Evolutionary conservation across 2,113 vertebrate species (phyloP), one percentile per base, ranked within the genome.

Genomic region (Pimephales promelas): DNA sequence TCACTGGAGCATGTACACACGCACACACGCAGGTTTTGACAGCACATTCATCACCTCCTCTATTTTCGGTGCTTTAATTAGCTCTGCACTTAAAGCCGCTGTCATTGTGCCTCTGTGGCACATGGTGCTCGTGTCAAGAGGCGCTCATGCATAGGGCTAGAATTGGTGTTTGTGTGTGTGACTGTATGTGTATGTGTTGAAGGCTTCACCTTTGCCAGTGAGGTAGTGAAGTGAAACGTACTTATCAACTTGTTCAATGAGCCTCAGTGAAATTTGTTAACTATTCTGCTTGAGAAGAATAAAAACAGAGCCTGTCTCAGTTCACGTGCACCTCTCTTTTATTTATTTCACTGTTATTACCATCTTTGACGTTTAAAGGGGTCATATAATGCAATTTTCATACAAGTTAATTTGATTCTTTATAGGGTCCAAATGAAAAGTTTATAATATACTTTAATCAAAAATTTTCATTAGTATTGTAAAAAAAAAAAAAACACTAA

Each of bases 1-100:
- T 66, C 59, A 34, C 10, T 47, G 10, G 45, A 24, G 43, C 62
- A 62, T 54, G 36, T 49, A 64, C 54, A 36, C 26, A 73, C 36
- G 0, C 70, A 11, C 72, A 64, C 43, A 59, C 78, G 20, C 81
- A 85, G 73, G 72, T 72, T 84, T 84, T 86, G 84, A 87, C 88
- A 87, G 83, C 86, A 83, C 84, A 88, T 88, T 88, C 84, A 88
- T 88, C 88, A 88, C 78, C 84, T 82, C 66, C 81, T 88, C 85
- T 88, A 87, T 88, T 87, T 88, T 84, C 81, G 79, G 86, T 59
- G 84, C 74, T 87, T 87, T 88, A 88, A 87, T 88, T 88, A 88
- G 86, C 84, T 84, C 74, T 83, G 83, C 81, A 88, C 86, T 88
- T 88, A 84, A 88, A 62, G 84, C 71, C 78, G 84, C 86, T 83